Percentiles rank a stretch among this genome's conserved stretches.
Conservation (phyloP, 2,113 vertebrate genomes). For the Phaethornis superciliosus region DNA sequence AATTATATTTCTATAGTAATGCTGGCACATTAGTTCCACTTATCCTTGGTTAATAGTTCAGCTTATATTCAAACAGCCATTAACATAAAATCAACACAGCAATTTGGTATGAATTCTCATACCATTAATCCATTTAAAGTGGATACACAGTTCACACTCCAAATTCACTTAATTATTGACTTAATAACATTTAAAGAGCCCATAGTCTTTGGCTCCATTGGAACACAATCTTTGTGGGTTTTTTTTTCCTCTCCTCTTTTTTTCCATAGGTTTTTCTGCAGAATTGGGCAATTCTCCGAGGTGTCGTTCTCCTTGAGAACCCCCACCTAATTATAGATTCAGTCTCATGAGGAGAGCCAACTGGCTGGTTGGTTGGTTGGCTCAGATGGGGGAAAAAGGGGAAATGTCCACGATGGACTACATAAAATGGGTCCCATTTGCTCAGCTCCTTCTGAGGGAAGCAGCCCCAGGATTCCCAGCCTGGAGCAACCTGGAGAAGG, state of each 20-base stretch:
- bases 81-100: conserved; percentile 75
- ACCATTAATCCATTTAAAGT: conserved; percentile 74
- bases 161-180: conserved; percentile 70
- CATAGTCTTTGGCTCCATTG: not conserved
- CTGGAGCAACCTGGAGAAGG: not conserved
- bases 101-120: conserved; percentile 67
- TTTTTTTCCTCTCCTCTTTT: not conserved
- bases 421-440: not conserved
- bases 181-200: conserved; percentile 57
- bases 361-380: not conserved
- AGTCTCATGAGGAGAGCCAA: not conserved
- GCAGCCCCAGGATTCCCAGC: not conserved
- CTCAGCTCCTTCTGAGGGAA: not conserved
- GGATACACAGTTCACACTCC: conserved; percentile 54
- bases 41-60: conserved; percentile 70
- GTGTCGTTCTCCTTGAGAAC: not conserved
- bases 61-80: conserved; percentile 74
- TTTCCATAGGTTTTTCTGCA: not conserved
- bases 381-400: not conserved
- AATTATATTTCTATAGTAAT: conserved; percentile 49
- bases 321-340: not conserved
- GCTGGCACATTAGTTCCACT: conserved; percentile 65
- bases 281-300: not conserved
- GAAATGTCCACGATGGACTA: not conserved
- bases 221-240: not conserved